Evolutionary conservation across 2,113 vertebrate genomes (phyloP).

Genomic region (Nothoprocta pentlandii): DNA sequence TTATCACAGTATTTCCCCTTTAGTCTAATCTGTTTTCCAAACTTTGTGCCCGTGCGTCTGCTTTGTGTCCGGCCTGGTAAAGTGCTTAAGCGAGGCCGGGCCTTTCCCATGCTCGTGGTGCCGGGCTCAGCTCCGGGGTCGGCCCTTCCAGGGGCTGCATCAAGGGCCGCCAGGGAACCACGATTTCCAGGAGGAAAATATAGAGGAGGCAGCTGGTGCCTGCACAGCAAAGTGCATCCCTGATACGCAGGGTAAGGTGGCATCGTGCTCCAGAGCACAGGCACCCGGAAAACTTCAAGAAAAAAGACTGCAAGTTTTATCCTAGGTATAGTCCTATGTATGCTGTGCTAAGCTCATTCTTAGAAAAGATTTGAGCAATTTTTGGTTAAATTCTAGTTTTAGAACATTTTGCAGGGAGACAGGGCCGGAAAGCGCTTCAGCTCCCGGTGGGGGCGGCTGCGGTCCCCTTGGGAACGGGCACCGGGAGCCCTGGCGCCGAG

Average conservation of each 20-base stretch:
- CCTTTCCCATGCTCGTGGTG: neutral
- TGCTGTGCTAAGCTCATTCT: neutral
- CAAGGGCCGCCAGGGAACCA: neutral
- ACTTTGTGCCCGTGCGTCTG: neutral
- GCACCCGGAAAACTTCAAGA: neutral
- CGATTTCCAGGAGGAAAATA: neutral
- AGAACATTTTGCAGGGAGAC: neutral
- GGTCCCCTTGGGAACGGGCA: no score
- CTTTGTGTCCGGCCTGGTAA: slow-evolving; percentile 7
- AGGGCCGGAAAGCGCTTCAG: neutral
- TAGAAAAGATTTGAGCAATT: neutral
- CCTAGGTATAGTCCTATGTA: neutral
- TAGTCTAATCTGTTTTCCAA: slow-evolving; percentile 18
- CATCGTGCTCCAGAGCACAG: neutral
- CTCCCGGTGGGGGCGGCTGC: no score
- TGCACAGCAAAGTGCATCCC: neutral
- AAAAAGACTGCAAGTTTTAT: neutral
- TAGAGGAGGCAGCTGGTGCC: neutral
- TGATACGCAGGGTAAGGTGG: neutral
- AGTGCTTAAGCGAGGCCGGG: neutral
- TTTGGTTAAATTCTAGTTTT: neutral
- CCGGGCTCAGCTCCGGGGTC: neutral
- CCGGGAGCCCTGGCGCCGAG: no score
- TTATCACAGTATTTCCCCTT: neutral
- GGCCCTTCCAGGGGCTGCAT: neutral